phyloP scores from a whole-genome alignment of 2,888 invertebrate genomes.

The Cremastobaeus sp. region DNA sequence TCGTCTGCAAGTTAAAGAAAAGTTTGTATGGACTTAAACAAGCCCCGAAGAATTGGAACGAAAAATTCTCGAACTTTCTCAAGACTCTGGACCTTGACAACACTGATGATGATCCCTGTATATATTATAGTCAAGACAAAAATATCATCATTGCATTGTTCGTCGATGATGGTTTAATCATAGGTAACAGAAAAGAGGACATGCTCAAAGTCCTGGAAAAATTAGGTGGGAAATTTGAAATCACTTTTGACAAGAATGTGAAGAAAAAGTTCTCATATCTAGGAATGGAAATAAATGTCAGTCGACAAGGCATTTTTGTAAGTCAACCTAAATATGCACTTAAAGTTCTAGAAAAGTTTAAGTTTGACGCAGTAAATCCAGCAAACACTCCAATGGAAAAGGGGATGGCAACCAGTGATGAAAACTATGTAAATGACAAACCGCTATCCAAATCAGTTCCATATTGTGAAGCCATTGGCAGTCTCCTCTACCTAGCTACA shows the following conservation, averaged over 20 bases:
- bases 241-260: neutral
- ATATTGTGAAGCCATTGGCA: no score
- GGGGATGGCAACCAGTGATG: no score
- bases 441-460: no score
- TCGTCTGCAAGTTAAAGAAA: neutral
- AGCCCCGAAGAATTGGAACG: neutral
- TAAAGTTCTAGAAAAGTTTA: no score
- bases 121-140: neutral
- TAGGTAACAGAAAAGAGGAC: neutral
- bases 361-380: no score
- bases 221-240: neutral
- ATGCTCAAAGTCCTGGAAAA: neutral
- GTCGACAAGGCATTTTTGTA: no score
- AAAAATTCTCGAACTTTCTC: neutral
- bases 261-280: no score
- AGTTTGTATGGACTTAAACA: neutral
- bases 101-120: slow-evolving; percentile 4
- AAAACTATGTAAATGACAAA: no score
- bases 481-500: no score
- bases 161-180: neutral
- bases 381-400: no score
- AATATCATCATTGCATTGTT: neutral
- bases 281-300: no score
- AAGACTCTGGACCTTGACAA: neutral
- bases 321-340: no score